Percentiles rank a stretch among this genome's conserved stretches.
These are phyloP conservation scores for Pteromalus puparum DNA, from an alignment of 1,140 invertebrate genomes.

Conservation along the genomic window DNA sequence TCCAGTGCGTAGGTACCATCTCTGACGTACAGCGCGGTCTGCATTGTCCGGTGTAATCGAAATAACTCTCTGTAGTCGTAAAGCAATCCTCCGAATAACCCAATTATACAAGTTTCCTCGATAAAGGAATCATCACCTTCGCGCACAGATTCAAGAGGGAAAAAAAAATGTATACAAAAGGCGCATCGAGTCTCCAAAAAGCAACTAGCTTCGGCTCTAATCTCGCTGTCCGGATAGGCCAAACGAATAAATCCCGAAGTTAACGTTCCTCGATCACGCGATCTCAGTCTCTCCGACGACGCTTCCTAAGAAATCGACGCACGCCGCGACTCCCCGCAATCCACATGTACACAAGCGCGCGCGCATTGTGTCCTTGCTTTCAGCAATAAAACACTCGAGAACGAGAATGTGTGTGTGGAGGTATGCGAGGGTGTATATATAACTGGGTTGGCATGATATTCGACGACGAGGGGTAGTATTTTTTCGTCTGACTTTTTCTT, in stretches of 20 bases:
- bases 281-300: constrained; percentile 31
- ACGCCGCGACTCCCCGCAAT: background rate
- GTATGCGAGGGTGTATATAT: background rate
- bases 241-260: constrained; percentile 58
- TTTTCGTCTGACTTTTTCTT: constrained; percentile 43
- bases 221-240: constrained; percentile 39
- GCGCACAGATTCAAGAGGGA: background rate
- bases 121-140: background rate
- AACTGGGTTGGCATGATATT: background rate
- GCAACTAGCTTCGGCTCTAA: background rate
- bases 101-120: background rate
- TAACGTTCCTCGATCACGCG: constrained; percentile 62
- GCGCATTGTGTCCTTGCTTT: background rate
- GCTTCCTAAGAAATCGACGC: background rate
- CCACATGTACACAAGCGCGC: no score
- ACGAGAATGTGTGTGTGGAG: background rate
- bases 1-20: background rate
- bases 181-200: constrained; percentile 33
- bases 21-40: no score
- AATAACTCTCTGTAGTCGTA: background rate
- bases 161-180: constrained; percentile 27
- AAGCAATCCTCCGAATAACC: background rate
- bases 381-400: constrained; percentile 22
- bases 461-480: background rate
- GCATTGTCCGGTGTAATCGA: background rate